Percentiles rank a stretch among this genome's conserved stretches.
Evolutionary conservation across 2,888 invertebrate genomes (phyloP).

Genomic region (Nipponacmea schrenckii): DNA sequence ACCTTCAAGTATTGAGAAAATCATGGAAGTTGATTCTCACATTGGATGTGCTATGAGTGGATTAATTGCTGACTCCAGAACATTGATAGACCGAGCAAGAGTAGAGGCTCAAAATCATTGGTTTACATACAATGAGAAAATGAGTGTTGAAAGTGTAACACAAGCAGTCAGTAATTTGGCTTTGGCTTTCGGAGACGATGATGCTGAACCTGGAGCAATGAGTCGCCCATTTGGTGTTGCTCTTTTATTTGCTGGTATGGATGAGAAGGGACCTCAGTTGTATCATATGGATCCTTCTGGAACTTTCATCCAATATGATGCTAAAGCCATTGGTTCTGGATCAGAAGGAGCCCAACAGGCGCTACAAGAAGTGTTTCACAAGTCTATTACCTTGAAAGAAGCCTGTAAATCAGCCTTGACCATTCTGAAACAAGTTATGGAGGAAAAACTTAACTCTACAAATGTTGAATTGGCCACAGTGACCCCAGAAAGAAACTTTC

Average conservation of each 20-base stretch:
- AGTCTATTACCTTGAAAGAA: conserved; percentile 91
- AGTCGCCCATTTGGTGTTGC: conserved; percentile 99
- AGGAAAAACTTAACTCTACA: conserved; percentile 94
- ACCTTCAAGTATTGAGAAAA: conserved; percentile 96
- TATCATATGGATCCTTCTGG: conserved; percentile 99
- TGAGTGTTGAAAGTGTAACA: conserved; percentile 97
- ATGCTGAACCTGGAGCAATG: conserved; percentile 81
- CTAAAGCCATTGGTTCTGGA: conserved; percentile 99
- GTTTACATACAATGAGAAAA: conserved; percentile 96
- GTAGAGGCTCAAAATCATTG: conserved; percentile 95
- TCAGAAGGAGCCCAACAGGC: conserved; percentile 99
- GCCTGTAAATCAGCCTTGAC: conserved; percentile 90
- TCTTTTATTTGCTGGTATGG: conserved; percentile 91
- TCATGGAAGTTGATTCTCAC: conserved; percentile 97
- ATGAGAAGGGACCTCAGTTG: conserved; percentile 92
- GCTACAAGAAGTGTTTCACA: conserved; percentile 77
- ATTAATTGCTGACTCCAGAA: conserved; percentile 96
- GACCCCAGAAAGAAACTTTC: conserved; percentile 84
- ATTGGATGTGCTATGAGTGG: conserved; percentile 98
- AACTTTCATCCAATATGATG: conserved; percentile 96
- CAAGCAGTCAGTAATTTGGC: conserved; percentile 98
- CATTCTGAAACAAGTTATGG: conserved; percentile 99
- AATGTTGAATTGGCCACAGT: conserved; percentile 98
- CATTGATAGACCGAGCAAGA: conserved; percentile 91
- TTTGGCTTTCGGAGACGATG: conserved; percentile 99